A percentile compares a stretch with the other conserved stretches of the same genome.
Conservation (phyloP, 2,888 invertebrate species). For the Alviniconcha strummeri region DNA sequence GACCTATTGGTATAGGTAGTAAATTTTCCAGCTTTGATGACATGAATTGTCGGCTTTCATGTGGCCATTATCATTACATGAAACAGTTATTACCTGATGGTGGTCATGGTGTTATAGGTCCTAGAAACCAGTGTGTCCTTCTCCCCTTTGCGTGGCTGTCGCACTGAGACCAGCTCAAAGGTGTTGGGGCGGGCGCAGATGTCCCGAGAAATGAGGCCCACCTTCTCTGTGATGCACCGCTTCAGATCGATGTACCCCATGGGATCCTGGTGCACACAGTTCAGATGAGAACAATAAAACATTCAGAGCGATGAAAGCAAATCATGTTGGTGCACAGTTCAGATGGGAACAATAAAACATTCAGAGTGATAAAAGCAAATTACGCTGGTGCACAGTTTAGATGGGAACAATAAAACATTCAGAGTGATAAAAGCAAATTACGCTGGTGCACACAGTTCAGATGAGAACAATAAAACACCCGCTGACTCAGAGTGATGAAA, state of each 20-base stretch:
- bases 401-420: no score
- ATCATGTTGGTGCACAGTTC: no score
- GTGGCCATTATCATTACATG: no score
- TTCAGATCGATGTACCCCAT: slow-evolving; percentile 87
- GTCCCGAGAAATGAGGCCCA: slow-evolving; percentile 86
- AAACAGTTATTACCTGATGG: slow-evolving; percentile 77
- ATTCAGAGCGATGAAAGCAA: no score
- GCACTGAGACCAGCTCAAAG: slow-evolving; percentile 81
- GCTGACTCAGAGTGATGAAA: no score
- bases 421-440: no score
- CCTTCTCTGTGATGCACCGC: slow-evolving; percentile 81
- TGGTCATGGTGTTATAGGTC: slow-evolving; percentile 81
- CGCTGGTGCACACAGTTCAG: no score
- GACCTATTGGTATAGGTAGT: no score
- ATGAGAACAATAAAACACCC: no score
- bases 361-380: not conserved
- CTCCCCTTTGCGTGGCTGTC: slow-evolving; percentile 77
- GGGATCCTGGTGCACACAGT: slow-evolving; percentile 78
- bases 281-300: slow-evolving; percentile 7
- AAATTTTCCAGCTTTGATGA: no score
- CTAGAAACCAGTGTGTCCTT: slow-evolving; percentile 81
- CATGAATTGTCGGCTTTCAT: no score
- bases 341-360: slow-evolving; percentile 12
- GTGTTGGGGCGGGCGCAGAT: slow-evolving; percentile 95
- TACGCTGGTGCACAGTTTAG: no score